Conservation (phyloP, 2,797 vertebrate species). For the Coregonus ussuriensis region DNA sequence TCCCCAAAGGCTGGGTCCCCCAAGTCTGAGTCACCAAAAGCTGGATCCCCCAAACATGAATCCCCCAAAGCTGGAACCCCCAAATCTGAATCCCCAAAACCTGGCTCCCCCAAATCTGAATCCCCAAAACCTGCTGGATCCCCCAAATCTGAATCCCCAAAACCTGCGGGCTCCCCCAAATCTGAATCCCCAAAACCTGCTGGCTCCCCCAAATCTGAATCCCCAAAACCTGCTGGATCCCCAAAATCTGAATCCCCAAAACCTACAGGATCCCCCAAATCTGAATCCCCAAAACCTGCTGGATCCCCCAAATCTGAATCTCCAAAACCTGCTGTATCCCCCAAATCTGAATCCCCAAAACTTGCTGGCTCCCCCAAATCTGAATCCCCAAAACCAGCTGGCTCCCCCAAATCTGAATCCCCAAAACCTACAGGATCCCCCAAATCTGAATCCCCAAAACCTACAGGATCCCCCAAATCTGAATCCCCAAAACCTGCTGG, state of each 20-base stretch:
- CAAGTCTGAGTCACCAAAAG: slow-evolving; percentile 35
- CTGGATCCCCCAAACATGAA: slow-evolving; percentile 15
- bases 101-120: slow-evolving; percentile 23
- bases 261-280: not conserved
- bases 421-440: no score
- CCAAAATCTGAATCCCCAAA: slow-evolving; percentile 47
- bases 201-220: slow-evolving; percentile 33
- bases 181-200: slow-evolving; percentile 32
- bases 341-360: no score
- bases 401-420: no score
- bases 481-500: slow-evolving; percentile 35
- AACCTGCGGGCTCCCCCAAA: slow-evolving; percentile 36
- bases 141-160: slow-evolving; percentile 40
- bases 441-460: slow-evolving; percentile 24
- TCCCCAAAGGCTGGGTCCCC: slow-evolving; percentile 53
- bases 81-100: slow-evolving; percentile 35
- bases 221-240: slow-evolving; percentile 33
- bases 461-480: slow-evolving; percentile 16
- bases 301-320: slow-evolving; percentile 38
- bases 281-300: slow-evolving; percentile 36
- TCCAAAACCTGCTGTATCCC: slow-evolving; percentile 16
- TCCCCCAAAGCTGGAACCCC: slow-evolving; percentile 21
- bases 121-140: slow-evolving; percentile 30
- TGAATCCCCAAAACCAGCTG: no score
- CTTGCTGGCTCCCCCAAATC: no score